These are phyloP conservation scores for Microchirus variegatus DNA, from an alignment of 2,797 vertebrate genomes.

Conservation along the genomic window DNA sequence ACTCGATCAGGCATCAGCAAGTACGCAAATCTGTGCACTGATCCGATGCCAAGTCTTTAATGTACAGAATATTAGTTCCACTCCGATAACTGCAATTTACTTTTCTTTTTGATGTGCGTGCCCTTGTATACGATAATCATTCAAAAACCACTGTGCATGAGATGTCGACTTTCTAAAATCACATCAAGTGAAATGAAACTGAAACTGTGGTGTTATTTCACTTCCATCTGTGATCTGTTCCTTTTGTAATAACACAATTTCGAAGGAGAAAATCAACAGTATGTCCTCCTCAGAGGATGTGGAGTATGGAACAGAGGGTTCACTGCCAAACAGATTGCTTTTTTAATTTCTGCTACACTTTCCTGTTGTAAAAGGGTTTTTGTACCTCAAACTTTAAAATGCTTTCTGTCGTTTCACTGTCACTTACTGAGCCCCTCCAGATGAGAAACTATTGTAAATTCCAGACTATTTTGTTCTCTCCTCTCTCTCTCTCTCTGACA, in stretches of 20 bases:
- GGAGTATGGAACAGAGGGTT: not conserved
- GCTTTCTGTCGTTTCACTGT: not conserved
- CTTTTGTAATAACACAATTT: not conserved
- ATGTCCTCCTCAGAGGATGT: not conserved
- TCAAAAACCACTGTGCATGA: not conserved
- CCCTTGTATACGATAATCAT: not conserved
- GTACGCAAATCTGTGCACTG: not conserved
- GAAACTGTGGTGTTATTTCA: not conserved
- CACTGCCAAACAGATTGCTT: constrained; percentile 4
- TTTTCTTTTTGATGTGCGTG: too few species aligned
- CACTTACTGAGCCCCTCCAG: constrained; percentile 2
- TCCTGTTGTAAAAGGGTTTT: constrained; percentile 7
- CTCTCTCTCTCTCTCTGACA: not conserved
- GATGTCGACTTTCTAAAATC: not conserved
- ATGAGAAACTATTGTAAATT: constrained; percentile 7
- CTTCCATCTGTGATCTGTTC: not conserved
- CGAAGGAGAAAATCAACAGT: not conserved
- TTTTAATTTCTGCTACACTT: constrained; percentile 5
- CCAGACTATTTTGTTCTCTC: not conserved
- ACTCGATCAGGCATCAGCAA: not conserved
- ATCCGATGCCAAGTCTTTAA: not conserved
- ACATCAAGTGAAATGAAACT: not conserved
- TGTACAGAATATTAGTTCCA: too few species aligned
- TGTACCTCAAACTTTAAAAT: constrained; percentile 5
- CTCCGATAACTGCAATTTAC: too few species aligned